phyloP scores from a whole-genome alignment of 2,797 vertebrate species.

The Clarias laeviceps region DNA sequence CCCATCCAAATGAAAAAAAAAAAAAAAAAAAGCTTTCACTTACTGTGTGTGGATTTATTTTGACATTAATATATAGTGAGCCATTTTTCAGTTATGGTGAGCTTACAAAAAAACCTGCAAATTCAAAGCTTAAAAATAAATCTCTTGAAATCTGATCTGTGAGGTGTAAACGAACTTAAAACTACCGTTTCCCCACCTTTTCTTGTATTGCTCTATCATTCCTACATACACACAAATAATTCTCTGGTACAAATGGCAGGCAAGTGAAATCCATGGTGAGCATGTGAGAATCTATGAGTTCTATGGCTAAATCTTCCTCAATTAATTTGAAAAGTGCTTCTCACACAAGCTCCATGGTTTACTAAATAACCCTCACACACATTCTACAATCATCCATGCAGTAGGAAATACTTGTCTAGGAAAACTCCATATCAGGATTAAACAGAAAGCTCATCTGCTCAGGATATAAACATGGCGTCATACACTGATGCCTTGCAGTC shows the following conservation, averaged over 20 bases:
- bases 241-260: not conserved
- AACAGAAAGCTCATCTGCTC: not conserved
- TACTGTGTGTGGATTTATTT: not conserved
- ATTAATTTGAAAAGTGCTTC: constrained; percentile 1
- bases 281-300: constrained; percentile 5
- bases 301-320: constrained; percentile 5
- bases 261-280: not conserved
- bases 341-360: not conserved
- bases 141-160: not conserved
- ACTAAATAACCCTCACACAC: not conserved
- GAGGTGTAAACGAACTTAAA: not conserved
- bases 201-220: not conserved
- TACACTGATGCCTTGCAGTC: not conserved
- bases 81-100: not conserved
- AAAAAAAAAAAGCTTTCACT: not conserved
- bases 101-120: not conserved
- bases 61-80: not conserved
- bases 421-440: constrained; percentile 37
- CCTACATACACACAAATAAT: not conserved
- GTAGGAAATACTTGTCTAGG: not conserved
- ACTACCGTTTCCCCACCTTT: not conserved
- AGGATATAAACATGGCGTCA: not conserved
- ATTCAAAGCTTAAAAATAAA: not conserved
- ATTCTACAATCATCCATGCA: not conserved
- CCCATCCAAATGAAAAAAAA: not conserved